Evolutionary conservation across 2,888 invertebrate genomes (phyloP), one percentile per base, ranked within the genome.

Genomic region (Dione vanillae): DNA sequence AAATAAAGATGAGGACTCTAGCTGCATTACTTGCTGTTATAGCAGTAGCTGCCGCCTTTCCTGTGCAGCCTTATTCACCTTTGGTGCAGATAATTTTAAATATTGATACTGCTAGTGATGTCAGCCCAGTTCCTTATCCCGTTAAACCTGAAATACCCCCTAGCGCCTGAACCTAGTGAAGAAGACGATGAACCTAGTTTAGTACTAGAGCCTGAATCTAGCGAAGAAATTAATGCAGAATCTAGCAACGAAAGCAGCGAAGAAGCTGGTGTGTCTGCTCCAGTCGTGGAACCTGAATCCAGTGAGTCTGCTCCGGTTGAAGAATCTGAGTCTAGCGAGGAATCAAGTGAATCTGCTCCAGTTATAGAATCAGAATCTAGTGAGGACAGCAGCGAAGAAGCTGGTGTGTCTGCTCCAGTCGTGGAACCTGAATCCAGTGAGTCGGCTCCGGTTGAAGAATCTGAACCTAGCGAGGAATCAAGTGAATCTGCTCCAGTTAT

Each of bases 1-100:
- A 52, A 52, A 20, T 27, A 27, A 52, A 52, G 14, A 27, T 52
- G 52, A 52, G 8, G 52, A 52, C 52, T 27, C 27, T 52, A 27
- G 27, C 27, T 52, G 20, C 14, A 52, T 27, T 52, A 52, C 11
- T 52, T 52, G 8, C 27, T 14, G 27, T 52, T 27, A 27, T 52
- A 20, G 52, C 27, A 52, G 52, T 52, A 27, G 52, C 27, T 14
- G 27, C 27, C 27, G 52, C 52, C 27, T 52, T 27, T 14, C 52
- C 52, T 27, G 6, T 27, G 20, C n/a, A n/a, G n/a, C n/a, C n/a
- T n/a, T n/a, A n/a, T n/a, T n/a, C n/a, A n/a, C 52, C 52, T 27
- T 52, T 12, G 52, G 27, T 52, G 27, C 52, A 52, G 14, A 8
- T 52, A 14, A 27, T 52, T 27, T 52, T 52, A 14, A 52, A 52